Evolutionary conservation across 2,797 vertebrate genomes (phyloP).

Genomic region (Chaunax sp.): DNA sequence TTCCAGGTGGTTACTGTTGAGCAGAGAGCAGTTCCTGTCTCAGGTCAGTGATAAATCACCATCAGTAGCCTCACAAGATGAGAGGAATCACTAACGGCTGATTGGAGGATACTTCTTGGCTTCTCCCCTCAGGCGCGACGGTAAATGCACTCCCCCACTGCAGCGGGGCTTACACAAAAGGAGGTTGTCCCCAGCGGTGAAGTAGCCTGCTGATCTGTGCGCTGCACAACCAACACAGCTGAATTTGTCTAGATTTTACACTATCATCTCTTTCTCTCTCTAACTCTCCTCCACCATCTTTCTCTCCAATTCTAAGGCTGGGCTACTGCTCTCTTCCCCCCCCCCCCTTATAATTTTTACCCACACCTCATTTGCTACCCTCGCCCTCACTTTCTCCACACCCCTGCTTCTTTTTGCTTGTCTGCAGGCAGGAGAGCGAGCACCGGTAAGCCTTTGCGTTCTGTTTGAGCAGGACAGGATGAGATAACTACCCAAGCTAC

Average conservation of each 20-base stretch:
- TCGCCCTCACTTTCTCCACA: conserved; percentile 56
- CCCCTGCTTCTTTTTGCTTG: conserved; percentile 55
- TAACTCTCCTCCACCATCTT: conserved; percentile 23
- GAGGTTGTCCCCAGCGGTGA: conserved; percentile 56
- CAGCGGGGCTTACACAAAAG: conserved; percentile 74
- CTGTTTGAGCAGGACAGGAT: conserved; percentile 54
- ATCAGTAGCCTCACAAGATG: conserved; percentile 64
- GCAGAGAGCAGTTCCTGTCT: conserved; percentile 59
- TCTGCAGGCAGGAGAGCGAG: conserved; percentile 69
- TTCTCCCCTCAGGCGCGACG: conserved; percentile 67
- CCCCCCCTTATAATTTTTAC: conserved; percentile 70
- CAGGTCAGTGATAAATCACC: conserved; percentile 76
- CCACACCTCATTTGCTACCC: conserved; percentile 75
- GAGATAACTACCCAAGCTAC: conserved; percentile 53
- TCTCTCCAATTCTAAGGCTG: conserved; percentile 58
- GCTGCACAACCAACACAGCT: conserved; percentile 58
- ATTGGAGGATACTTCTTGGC: conserved; percentile 77
- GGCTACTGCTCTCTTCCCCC: conserved; percentile 65
- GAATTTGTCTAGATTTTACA: conserved; percentile 64
- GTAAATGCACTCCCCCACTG: conserved; percentile 76
- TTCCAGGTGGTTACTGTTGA: conserved; percentile 66
- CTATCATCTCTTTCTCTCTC: conserved; percentile 20
- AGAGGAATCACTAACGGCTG: conserved; percentile 69
- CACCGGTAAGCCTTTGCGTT: conserved; percentile 46
- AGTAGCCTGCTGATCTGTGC: conserved; percentile 60